Conservation (phyloP, 2,113 vertebrate genomes). For the Leptocoma aspasia region DNA sequence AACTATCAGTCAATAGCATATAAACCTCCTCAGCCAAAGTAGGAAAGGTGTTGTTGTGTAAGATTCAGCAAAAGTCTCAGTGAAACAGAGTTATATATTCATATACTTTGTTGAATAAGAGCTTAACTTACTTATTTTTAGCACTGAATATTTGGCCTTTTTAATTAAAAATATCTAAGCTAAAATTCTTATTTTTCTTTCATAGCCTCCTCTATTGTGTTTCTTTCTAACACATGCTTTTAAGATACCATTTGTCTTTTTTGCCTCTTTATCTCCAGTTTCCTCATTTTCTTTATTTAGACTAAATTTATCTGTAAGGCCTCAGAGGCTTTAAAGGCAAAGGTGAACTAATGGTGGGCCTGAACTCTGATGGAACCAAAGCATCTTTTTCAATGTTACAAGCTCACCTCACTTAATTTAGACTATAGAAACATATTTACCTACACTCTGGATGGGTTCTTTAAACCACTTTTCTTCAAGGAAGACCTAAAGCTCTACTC, state of each 20-base stretch:
- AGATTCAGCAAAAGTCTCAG: neutral
- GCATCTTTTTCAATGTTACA: neutral
- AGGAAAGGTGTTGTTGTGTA: neutral
- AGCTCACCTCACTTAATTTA: neutral
- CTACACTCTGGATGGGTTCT: neutral
- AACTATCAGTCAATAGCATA: neutral
- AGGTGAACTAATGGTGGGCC: neutral
- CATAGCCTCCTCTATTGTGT: neutral
- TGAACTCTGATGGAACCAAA: neutral
- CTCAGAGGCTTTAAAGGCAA: neutral
- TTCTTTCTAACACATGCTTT: neutral
- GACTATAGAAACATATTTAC: neutral
- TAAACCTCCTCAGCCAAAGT: neutral
- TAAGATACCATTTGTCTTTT: neutral
- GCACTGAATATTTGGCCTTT: neutral
- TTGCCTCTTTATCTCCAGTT: neutral
- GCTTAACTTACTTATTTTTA: neutral
- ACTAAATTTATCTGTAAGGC: neutral
- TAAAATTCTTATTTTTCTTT: neutral
- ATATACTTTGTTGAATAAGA: neutral
- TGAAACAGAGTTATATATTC: neutral
- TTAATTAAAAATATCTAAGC: neutral
- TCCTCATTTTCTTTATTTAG: neutral
- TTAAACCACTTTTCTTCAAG: neutral
- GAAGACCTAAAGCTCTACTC: neutral